Evolutionary conservation across 2,113 vertebrate genomes (phyloP), one percentile per base, ranked within the genome.

Genomic region (Salvelinus namaycush): DNA sequence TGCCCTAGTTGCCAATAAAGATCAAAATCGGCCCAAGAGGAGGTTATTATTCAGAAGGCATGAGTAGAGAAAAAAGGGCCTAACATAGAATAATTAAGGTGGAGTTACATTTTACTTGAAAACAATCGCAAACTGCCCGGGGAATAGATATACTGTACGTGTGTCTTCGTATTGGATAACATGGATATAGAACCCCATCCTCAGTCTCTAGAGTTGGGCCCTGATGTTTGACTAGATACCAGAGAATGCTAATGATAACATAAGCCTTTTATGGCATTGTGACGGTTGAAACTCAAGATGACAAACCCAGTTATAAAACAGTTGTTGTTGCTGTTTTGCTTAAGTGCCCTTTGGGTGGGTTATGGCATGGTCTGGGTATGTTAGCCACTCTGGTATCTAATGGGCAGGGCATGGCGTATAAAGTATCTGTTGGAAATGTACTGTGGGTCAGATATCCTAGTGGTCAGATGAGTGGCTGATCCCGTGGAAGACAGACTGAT

Each of bases 401-500:
- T 81, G 90, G 81, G 86, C 81, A 1, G 69, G 60, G 65, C 78
- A 79, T 78, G 24, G 74, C 76, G 79, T 83, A 88, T 87, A 88
- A 84, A 76, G 79, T 39, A 31, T 82, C 87, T 12, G 20, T 26
- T 64, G 22, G 60, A 26, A 6, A 22, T 44, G 9, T 44, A 44
- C 39, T 12, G 39, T 44, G 9, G 87, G 85, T 89, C 89, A 22
- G 76, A 82, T 89, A 79, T 86, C 89, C 72, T 67, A 22, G 75
- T 85, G 86, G 81, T 88, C 74, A 80, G 84, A 72, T 31, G 81
- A 83, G 80, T 86, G 88, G 86, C 79, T 86, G 81, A 86, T 86
- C 84, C 59, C 26, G 51, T 16, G 51, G 51, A 54, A 18, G 51
- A 54, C 13, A 16, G 51, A 5, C 5, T 14, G 51, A 18, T 54